These are phyloP conservation scores for Helicoverpa armigera DNA, from an alignment of 1,140 invertebrate genomes.

Conservation along the genomic window DNA sequence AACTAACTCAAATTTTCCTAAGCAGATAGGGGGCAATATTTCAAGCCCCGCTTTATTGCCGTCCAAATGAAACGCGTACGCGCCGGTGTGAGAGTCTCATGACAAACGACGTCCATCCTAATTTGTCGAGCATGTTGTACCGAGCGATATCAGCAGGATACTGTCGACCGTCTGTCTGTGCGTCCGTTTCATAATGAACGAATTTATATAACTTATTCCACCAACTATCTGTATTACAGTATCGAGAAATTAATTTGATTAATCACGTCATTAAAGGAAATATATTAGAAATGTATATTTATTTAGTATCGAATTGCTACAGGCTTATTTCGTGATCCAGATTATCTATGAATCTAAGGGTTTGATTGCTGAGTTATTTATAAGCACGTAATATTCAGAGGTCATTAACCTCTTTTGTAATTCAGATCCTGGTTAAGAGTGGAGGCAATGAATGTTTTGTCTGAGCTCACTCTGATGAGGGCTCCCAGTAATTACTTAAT, in stretches of 20 bases:
- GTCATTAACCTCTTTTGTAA: neutral
- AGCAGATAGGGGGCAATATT: slow-evolving; percentile 57
- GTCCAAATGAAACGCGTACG: slow-evolving; percentile 61
- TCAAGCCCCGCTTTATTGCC: slow-evolving; percentile 65
- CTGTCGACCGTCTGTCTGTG: slow-evolving; percentile 48
- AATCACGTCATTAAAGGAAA: slow-evolving; percentile 1
- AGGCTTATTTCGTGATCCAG: neutral
- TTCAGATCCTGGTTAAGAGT: neutral
- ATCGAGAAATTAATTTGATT: slow-evolving; percentile 31
- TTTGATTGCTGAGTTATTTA: neutral
- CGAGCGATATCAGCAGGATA: slow-evolving; percentile 74
- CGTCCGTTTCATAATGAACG: slow-evolving; percentile 63
- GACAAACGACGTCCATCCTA: slow-evolving; percentile 77
- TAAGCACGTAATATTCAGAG: neutral
- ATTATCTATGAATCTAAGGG: slow-evolving; percentile 5
- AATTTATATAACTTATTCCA: slow-evolving; percentile 66
- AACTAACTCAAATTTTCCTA: slow-evolving; percentile 24
- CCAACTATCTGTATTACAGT: slow-evolving; percentile 23
- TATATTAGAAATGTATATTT: neutral
- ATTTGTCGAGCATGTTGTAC: slow-evolving; percentile 76
- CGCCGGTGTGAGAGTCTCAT: slow-evolving; percentile 50
- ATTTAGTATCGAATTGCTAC: neutral
- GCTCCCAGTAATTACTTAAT: neutral
- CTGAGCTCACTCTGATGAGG: neutral
- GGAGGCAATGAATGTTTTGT: neutral